Evolutionary conservation across 2,797 vertebrate genomes (phyloP), one percentile per base, ranked within the genome.

Genomic region (Myotis planiceps): DNA sequence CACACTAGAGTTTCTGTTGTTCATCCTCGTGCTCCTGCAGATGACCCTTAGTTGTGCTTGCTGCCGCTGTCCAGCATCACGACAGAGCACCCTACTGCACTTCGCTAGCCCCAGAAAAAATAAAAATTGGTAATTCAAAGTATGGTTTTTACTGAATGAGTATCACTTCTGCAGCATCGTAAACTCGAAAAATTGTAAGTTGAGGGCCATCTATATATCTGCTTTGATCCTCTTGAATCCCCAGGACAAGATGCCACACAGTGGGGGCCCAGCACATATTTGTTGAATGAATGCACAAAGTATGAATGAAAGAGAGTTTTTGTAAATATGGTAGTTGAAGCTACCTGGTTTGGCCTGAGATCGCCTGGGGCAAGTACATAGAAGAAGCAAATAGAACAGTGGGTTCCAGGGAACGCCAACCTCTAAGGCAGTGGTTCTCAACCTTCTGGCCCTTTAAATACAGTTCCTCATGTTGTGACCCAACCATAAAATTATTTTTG

Each of bases 201-300:
- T 19, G 53, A 53, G 27, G 55, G 16, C 78, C 37, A 0, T 29
- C 78, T 42, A 23, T 42, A 0, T 42, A n/a, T 65, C 78, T 90
- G 27, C 58, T 63, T 80, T 71, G 47, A 75, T 71, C 32, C 25
- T 90, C 34, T 90, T 49, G 14, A 78, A 66, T 92, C 32, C 13
- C 74, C 55, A 85, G 18, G 13, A 75, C 21, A 85, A 85, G n/a
- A 69, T 58, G 3, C 23, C 21, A 5, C 7, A 9, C 55, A 45
- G 0, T 5, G 25, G n/a, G 34, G 6, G 6, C 51, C 53, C 7
- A 51, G 81, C 23, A 10, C 15, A 1, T 83, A 23, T 47, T 75
- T 87, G 75, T 45, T 74, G 39, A 78, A 32, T 34, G 34, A 78
- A 71, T 80, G 75, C 68, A 71, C 53, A 32, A 69, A 82, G n/a